A percentile compares a stretch with the other conserved stretches of the same genome.
These are phyloP conservation scores for Odocoileus hemionus DNA, from an alignment of 2,113 vertebrate genomes.

Conservation along the genomic window DNA sequence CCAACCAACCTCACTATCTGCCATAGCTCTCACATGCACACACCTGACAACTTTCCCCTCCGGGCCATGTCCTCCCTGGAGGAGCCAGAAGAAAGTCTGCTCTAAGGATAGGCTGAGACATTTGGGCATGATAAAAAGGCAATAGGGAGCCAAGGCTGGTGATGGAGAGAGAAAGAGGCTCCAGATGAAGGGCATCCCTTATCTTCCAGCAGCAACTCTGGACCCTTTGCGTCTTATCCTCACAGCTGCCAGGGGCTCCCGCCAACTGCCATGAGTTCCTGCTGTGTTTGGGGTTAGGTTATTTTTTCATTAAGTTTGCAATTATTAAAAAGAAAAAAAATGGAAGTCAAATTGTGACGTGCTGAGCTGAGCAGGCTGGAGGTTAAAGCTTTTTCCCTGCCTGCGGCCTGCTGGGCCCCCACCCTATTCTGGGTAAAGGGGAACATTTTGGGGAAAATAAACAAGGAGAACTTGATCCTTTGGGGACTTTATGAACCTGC, in stretches of 20 bases:
- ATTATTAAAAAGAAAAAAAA: slow-evolving; percentile 60
- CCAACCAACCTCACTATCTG: not conserved
- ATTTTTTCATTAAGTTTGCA: slow-evolving; percentile 75
- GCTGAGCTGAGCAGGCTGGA: slow-evolving; percentile 29
- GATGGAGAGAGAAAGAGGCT: not conserved
- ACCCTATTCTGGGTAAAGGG: slow-evolving; percentile 64
- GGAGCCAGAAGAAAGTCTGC: not conserved
- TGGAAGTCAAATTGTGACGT: slow-evolving; percentile 47
- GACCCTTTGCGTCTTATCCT: not conserved
- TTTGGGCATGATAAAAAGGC: not conserved
- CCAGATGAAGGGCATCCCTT: not conserved
- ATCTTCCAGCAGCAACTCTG: not conserved
- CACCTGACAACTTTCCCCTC: not conserved
- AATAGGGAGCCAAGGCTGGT: not conserved
- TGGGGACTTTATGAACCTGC: slow-evolving; percentile 60
- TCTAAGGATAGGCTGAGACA: not conserved
- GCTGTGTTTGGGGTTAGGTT: slow-evolving; percentile 49
- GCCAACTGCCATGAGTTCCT: slow-evolving; percentile 21
- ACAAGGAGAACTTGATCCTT: slow-evolving; percentile 51
- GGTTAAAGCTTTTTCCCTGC: slow-evolving; percentile 67
- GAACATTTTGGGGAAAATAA: slow-evolving; percentile 65
- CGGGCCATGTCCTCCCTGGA: not conserved
- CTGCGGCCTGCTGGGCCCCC: slow-evolving; percentile 53
- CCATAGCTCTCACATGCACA: no score
- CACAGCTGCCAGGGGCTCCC: not conserved